These are phyloP conservation scores for Hoplostethus atlanticus DNA, from an alignment of 2,797 vertebrate genomes.

Conservation along the genomic window DNA sequence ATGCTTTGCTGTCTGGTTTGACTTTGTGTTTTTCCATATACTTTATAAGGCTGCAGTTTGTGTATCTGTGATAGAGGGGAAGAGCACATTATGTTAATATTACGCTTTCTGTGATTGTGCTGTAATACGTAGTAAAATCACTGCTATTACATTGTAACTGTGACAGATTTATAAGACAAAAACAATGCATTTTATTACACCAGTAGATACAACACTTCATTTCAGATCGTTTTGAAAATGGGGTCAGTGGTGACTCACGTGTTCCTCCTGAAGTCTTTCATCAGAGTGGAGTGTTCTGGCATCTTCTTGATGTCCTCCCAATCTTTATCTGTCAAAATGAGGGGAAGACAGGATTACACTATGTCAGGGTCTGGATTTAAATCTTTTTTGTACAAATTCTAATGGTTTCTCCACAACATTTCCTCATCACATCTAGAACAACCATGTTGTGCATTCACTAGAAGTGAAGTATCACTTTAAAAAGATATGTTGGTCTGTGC, in stretches of 20 bases:
- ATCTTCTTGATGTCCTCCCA: slow-evolving; percentile 99
- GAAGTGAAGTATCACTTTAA: too few species aligned
- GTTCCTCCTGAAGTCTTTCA: slow-evolving; percentile 99
- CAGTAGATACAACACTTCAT: slow-evolving; percentile 29
- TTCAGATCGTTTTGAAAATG: slow-evolving; percentile 48
- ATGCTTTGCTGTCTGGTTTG: slow-evolving; percentile 99
- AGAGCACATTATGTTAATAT: slow-evolving; percentile 6
- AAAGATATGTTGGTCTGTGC: too few species aligned
- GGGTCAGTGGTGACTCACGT: slow-evolving; percentile 89
- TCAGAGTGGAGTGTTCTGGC: slow-evolving; percentile 99
- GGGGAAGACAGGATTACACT: slow-evolving; percentile 61
- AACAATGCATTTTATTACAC: slow-evolving; percentile 3
- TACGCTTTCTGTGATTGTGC: neutral
- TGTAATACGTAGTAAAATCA: neutral
- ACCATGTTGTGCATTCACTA: neutral
- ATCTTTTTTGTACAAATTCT: slow-evolving; percentile 25
- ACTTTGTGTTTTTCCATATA: slow-evolving; percentile 99
- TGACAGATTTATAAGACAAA: neutral
- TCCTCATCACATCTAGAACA: neutral
- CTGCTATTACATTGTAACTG: neutral
- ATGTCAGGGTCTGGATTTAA: slow-evolving; percentile 28
- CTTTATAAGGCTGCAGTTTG: slow-evolving; percentile 99
- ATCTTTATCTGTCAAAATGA: slow-evolving; percentile 94
- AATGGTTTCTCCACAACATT: slow-evolving; percentile 1
- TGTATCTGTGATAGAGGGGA: slow-evolving; percentile 88